Percentiles rank a stretch among this genome's conserved stretches.
phyloP scores from a whole-genome alignment of 2,888 invertebrate genomes.

The Rhodophaea formosa region DNA sequence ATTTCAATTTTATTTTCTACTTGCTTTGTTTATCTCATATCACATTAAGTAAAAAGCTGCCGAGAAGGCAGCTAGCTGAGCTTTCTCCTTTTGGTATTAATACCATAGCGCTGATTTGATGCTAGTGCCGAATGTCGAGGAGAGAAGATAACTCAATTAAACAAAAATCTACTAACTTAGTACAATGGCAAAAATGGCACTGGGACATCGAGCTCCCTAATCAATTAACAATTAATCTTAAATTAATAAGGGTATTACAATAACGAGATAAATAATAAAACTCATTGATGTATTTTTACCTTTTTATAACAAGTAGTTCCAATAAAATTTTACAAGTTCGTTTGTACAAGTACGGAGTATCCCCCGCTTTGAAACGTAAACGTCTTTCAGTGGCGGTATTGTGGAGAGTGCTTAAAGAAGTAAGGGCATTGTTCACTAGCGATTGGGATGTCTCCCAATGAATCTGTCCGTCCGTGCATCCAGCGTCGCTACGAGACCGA shows the following conservation, averaged over 20 bases:
- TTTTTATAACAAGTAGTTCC: constrained; percentile 80
- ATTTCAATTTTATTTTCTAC: too few relatives aligned
- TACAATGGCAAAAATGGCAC: too few relatives aligned
- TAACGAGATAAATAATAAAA: constrained; percentile 35
- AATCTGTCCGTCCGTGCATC: constrained; percentile 66
- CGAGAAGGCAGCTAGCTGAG: too few relatives aligned
- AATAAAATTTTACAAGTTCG: constrained; percentile 78
- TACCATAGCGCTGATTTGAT: too few relatives aligned
- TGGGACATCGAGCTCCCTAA: too few relatives aligned
- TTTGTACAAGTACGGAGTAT: constrained; percentile 74
- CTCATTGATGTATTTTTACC: constrained; percentile 53
- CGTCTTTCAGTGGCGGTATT: constrained; percentile 51
- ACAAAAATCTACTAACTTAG: too few relatives aligned
- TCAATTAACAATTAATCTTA: too few relatives aligned
- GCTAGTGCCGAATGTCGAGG: too few relatives aligned
- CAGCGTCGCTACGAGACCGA: constrained; percentile 48
- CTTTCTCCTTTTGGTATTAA: too few relatives aligned
- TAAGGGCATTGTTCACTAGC: constrained; percentile 43
- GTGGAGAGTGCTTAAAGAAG: constrained; percentile 51
- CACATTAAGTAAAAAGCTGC: too few relatives aligned
- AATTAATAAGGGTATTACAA: constrained; percentile 22
- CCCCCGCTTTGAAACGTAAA: constrained; percentile 64
- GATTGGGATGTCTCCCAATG: constrained; percentile 32
- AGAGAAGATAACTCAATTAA: too few relatives aligned
- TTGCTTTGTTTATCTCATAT: too few relatives aligned